Evolutionary conservation across 2,888 invertebrate species (phyloP).

Genomic region (Drosophila atroscutellata): DNA sequence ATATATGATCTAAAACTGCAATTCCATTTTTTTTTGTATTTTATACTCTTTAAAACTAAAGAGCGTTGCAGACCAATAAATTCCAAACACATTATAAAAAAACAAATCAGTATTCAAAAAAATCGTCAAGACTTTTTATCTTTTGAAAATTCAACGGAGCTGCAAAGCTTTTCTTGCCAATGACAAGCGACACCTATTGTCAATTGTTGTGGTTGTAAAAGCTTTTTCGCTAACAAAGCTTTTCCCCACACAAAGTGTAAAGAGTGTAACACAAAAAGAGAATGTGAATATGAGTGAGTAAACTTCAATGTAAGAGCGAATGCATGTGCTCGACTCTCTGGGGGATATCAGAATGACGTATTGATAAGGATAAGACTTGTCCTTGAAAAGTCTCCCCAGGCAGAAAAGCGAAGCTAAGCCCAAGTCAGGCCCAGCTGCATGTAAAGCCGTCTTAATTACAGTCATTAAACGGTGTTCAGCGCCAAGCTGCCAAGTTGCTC

Average conservation of each 20-base stretch:
- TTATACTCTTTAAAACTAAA: not conserved
- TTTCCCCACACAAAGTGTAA: not conserved
- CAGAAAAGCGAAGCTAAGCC: conserved; percentile 15
- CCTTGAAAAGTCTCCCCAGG: conserved; percentile 29
- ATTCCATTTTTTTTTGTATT: not conserved
- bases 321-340: conserved; percentile 4
- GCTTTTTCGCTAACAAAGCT: conserved; percentile 1
- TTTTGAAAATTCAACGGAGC: not conserved
- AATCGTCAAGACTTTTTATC: not conserved
- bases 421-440: conserved; percentile 43
- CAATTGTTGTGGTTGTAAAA: not conserved
- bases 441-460: conserved; percentile 58
- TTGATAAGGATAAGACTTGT: conserved; percentile 68
- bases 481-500: conserved; percentile 10
- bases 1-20: not conserved
- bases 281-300: not conserved
- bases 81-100: not conserved
- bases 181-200: conserved; percentile 33
- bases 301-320: conserved; percentile 23
- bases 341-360: conserved; percentile 39
- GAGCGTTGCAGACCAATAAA: no score
- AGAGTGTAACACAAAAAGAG: conserved; percentile 8
- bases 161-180: not conserved
- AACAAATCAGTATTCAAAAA: not conserved
- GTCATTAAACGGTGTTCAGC: conserved; percentile 48